phyloP scores from a whole-genome alignment of 2,797 vertebrate species.

The Cryptoprocta ferox region DNA sequence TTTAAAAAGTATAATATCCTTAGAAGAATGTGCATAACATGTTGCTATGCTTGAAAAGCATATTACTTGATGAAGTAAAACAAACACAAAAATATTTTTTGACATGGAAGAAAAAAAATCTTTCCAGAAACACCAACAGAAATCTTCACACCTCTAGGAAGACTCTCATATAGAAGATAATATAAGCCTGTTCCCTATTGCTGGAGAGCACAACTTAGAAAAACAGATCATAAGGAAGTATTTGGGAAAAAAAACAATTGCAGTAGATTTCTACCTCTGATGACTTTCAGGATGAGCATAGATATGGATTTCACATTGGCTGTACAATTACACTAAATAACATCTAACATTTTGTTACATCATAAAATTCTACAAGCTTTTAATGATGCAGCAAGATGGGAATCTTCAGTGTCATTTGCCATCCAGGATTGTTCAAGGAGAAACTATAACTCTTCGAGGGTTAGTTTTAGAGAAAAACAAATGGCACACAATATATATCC shows the following conservation, averaged over 20 bases:
- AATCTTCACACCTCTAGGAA: neutral
- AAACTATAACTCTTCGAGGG: neutral
- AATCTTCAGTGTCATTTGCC: neutral
- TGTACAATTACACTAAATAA: neutral
- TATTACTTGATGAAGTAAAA: neutral
- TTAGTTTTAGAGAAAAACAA: neutral
- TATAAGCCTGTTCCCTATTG: neutral
- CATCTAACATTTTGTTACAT: neutral
- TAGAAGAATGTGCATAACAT: neutral
- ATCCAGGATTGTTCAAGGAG: neutral
- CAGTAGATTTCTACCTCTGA: neutral
- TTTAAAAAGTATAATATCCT: neutral
- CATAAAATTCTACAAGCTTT: neutral
- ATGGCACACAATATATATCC: neutral
- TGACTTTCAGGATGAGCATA: neutral
- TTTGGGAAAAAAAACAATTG: neutral
- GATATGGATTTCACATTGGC: neutral
- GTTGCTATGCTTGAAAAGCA: neutral
- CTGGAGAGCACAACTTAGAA: neutral
- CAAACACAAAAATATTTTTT: neutral
- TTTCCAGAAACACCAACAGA: neutral
- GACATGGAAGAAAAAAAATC: neutral
- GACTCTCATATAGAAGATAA: neutral
- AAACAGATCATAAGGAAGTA: neutral
- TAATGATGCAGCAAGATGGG: neutral